Conservation (phyloP, 2,113 vertebrate species). For the Damaliscus lunatus region DNA sequence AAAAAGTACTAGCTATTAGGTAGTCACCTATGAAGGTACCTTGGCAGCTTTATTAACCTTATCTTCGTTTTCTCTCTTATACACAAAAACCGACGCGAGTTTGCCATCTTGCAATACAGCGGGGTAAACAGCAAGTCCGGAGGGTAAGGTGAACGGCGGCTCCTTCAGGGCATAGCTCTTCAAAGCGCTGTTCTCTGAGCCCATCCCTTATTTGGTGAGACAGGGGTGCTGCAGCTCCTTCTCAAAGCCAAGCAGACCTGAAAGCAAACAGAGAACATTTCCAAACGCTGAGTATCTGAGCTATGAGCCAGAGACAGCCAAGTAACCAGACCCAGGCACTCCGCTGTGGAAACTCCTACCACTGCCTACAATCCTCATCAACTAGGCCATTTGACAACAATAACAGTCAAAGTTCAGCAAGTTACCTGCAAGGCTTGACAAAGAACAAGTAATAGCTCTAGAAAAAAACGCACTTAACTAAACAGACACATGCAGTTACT, state of each 20-base stretch:
- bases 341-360: neutral
- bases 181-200: constrained; percentile 93
- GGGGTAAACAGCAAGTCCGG: constrained; percentile 86
- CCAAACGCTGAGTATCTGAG: fast-evolving
- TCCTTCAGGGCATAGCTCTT: constrained; percentile 86
- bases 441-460: neutral
- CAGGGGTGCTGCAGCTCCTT: neutral
- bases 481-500: neutral
- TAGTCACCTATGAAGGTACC: constrained; percentile 73
- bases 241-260: constrained; percentile 14
- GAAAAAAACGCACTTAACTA: neutral
- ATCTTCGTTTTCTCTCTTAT: constrained; percentile 90
- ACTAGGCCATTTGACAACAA: neutral
- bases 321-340: fast-evolving
- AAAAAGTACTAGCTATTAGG: neutral
- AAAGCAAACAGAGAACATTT: neutral
- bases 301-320: neutral
- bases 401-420: neutral
- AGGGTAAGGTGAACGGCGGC: constrained; percentile 84
- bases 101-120: constrained; percentile 89
- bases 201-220: constrained; percentile 83
- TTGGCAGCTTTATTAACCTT: constrained; percentile 97
- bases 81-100: constrained; percentile 92
- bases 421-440: neutral
- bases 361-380: neutral